Percentiles rank a stretch among this genome's conserved stretches.
Evolutionary conservation across 2,888 invertebrate species (phyloP).

Genomic region (Macaria notata): DNA sequence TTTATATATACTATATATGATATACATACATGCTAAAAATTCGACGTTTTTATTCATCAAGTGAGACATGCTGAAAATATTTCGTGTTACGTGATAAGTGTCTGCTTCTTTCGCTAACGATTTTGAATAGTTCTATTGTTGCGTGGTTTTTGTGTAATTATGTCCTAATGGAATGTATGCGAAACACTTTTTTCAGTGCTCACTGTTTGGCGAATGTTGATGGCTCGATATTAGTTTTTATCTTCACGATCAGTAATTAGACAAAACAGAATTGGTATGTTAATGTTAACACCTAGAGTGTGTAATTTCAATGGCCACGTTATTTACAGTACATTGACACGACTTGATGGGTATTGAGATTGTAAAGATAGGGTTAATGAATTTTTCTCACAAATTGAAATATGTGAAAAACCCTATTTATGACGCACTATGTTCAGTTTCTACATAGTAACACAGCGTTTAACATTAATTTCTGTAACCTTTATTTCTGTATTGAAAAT

Average conservation of each 20-base stretch:
- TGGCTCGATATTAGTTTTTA: slow-evolving; percentile 19
- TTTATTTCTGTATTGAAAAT: slow-evolving; percentile 27
- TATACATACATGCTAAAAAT: too few species aligned
- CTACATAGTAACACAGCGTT: too few species aligned
- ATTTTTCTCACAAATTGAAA: not conserved
- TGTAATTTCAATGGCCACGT: slow-evolving; percentile 13
- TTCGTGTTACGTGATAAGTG: slow-evolving; percentile 52
- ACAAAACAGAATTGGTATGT: slow-evolving; percentile 24
- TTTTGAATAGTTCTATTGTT: slow-evolving; percentile 35
- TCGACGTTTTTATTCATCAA: too few species aligned
- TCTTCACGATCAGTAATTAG: slow-evolving; percentile 32
- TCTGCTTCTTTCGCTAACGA: slow-evolving; percentile 41
- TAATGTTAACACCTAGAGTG: slow-evolving; percentile 31
- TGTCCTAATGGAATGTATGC: slow-evolving; percentile 48
- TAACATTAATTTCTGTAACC: not conserved
- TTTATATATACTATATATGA: too few species aligned
- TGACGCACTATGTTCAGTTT: too few species aligned
- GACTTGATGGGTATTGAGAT: slow-evolving; percentile 6
- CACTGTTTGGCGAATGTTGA: slow-evolving; percentile 18
- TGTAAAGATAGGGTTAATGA: not conserved
- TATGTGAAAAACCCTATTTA: not conserved
- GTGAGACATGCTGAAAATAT: slow-evolving; percentile 45
- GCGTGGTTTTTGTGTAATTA: slow-evolving; percentile 48
- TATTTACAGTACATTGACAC: slow-evolving; percentile 20
- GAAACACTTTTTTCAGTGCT: slow-evolving; percentile 39